A percentile compares a stretch with the other conserved stretches of the same genome.
phyloP scores from a whole-genome alignment of 2,888 invertebrate genomes.

The Chrysolina haemoptera region DNA sequence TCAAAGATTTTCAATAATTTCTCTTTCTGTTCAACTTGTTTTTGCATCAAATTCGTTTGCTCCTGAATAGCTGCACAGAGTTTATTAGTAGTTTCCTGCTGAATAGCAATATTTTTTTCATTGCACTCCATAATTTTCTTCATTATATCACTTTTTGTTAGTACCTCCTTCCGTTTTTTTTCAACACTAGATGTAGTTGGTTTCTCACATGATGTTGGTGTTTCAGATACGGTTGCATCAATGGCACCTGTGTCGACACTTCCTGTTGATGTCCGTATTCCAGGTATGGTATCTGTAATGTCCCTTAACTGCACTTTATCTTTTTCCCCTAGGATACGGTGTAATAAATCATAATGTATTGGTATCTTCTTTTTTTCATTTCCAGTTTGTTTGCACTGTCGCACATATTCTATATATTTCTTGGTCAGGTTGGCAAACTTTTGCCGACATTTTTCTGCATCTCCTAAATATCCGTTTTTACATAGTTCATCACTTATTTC shows the following conservation, averaged over 20 bases:
- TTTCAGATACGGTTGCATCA: constrained; percentile 18
- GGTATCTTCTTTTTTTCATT: constrained; percentile 23
- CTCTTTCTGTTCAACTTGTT: constrained; percentile 25
- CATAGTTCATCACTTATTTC: not conserved
- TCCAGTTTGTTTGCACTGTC: constrained; percentile 25
- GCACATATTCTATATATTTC: constrained; percentile 17
- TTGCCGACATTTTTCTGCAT: constrained; percentile 29
- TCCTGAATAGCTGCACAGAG: constrained; percentile 20
- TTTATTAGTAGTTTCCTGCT: constrained; percentile 20
- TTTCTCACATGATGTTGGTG: not conserved
- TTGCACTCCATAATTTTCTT: constrained; percentile 10
- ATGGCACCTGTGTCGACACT: constrained; percentile 10
- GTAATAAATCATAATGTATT: constrained; percentile 22
- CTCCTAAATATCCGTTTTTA: constrained; percentile 24
- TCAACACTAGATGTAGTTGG: constrained; percentile 19
- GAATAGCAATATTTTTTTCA: constrained; percentile 14
- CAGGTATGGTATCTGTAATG: constrained; percentile 16
- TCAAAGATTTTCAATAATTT: constrained; percentile 20
- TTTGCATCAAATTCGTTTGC: constrained; percentile 22
- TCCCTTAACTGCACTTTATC: constrained; percentile 22
- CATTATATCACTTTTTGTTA: constrained; percentile 23
- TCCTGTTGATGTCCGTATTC: not conserved
- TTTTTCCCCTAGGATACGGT: constrained; percentile 19
- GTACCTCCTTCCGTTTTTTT: not conserved
- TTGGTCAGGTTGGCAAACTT: constrained; percentile 26